These are phyloP conservation scores for Synanthedon myopaeformis DNA, from an alignment of 2,888 invertebrate species.

Conservation along the genomic window DNA sequence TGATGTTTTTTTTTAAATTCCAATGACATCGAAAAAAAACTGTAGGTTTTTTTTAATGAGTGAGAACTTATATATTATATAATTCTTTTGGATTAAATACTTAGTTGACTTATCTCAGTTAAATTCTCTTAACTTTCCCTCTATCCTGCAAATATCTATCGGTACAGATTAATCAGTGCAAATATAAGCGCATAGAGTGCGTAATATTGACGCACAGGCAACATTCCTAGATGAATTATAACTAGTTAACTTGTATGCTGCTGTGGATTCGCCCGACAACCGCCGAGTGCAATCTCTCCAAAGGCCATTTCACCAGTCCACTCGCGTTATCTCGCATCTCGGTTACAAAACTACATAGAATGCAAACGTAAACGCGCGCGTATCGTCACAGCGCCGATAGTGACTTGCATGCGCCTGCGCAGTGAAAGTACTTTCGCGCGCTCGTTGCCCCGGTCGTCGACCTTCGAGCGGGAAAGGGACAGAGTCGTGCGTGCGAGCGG, in stretches of 20 bases:
- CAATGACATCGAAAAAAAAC: no score
- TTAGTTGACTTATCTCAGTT: no score
- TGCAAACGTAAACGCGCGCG: slow-evolving; percentile 42
- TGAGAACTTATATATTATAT: no score
- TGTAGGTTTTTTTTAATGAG: no score
- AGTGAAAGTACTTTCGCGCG: slow-evolving; percentile 70
- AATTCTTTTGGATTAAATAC: no score
- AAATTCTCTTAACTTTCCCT: no score
- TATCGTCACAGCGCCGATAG: slow-evolving; percentile 33
- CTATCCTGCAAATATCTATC: neutral
- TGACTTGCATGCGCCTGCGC: slow-evolving; percentile 55
- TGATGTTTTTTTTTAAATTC: no score
- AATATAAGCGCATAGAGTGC: slow-evolving; percentile 1
- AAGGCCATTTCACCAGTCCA: slow-evolving; percentile 39
- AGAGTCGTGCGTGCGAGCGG: slow-evolving; percentile 23
- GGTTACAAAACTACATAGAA: slow-evolving; percentile 26
- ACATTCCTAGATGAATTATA: slow-evolving; percentile 54
- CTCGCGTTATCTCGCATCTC: slow-evolving; percentile 30
- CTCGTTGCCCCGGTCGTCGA: slow-evolving; percentile 65
- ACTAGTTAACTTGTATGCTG: slow-evolving; percentile 35
- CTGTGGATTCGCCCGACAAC: slow-evolving; percentile 20
- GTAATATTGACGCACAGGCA: slow-evolving; percentile 12
- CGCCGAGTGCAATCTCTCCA: slow-evolving; percentile 13
- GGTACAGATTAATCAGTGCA: neutral
- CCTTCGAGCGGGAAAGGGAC: slow-evolving; percentile 38